These are phyloP conservation scores for Artibeus jamaicensis DNA, from an alignment of 2,797 vertebrate species.

Conservation along the genomic window DNA sequence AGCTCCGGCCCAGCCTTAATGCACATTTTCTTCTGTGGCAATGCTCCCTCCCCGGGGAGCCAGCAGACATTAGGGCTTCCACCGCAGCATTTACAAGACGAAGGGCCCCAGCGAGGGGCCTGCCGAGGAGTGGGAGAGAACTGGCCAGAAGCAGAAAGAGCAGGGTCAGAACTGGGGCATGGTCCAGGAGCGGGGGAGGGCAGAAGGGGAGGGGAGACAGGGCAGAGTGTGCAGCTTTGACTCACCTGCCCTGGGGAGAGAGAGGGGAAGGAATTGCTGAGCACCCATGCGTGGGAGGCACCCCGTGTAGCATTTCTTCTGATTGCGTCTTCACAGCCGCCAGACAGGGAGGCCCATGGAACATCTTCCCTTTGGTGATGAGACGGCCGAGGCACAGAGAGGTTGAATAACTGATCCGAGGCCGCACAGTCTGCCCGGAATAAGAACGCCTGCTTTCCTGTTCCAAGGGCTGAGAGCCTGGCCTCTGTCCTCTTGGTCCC, in stretches of 20 bases:
- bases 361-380: background rate
- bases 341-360: background rate
- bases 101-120: background rate
- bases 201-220: too few species aligned
- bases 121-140: background rate
- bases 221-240: background rate
- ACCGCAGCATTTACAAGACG: background rate
- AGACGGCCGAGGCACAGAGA: background rate
- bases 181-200: background rate
- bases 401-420: background rate
- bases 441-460: background rate
- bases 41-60: background rate
- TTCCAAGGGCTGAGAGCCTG: background rate
- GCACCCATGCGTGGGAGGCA: background rate
- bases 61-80: background rate
- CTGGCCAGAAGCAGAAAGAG: background rate
- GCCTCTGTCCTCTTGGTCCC: background rate
- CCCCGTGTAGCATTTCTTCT: background rate
- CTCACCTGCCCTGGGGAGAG: background rate
- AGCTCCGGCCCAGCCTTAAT: background rate
- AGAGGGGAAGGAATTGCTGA: too few species aligned
- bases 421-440: background rate
- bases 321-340: background rate
- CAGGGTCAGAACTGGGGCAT: background rate
- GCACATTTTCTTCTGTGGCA: background rate